phyloP scores from a whole-genome alignment of 2,888 invertebrate species.

The Nephrotoma flavescens region DNA sequence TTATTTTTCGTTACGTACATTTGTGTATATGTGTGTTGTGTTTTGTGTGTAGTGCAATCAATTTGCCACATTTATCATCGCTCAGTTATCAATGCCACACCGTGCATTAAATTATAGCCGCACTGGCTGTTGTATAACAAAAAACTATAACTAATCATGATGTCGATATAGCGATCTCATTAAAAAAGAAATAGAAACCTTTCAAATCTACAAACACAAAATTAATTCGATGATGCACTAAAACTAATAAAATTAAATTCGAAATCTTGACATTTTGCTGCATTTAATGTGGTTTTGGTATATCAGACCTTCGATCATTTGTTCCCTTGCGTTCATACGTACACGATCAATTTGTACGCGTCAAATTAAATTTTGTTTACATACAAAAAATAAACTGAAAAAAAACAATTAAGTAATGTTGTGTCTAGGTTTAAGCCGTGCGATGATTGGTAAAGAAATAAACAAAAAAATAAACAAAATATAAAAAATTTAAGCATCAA shows the following conservation, averaged over 20 bases:
- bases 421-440: not conserved
- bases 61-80: not conserved
- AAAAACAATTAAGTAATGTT: not conserved
- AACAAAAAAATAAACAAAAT: not conserved
- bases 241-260: not conserved
- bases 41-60: not conserved
- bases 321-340: not conserved
- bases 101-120: not conserved
- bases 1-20: not conserved
- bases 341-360: not conserved
- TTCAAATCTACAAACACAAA: not conserved
- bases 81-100: not conserved
- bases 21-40: too few species aligned
- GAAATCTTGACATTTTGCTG: not conserved
- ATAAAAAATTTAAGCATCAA: not conserved
- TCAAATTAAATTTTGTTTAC: not conserved
- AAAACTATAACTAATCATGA: not conserved
- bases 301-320: not conserved
- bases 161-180: not conserved
- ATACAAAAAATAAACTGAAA: not conserved
- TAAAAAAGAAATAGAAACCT: not conserved
- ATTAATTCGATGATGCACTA: not conserved
- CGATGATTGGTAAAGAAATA: not conserved
- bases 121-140: not conserved
- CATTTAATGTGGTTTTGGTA: not conserved